Conservation (phyloP, 1,140 invertebrate genomes). For the Drosophila tani region DNA sequence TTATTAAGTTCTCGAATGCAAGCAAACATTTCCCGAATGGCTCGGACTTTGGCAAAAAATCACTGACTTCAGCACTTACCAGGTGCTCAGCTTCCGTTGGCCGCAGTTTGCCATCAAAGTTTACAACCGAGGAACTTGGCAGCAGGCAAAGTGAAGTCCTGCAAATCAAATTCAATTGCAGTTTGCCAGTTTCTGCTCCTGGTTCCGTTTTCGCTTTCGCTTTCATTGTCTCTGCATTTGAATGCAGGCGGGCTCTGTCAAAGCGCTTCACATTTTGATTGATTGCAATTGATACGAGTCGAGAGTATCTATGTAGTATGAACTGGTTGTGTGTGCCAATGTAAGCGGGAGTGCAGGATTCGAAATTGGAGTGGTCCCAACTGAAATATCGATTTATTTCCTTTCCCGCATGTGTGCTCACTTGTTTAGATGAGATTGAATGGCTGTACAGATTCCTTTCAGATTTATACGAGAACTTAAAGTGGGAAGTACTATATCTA, state of each 20-base stretch:
- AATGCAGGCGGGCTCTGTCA: conserved; percentile 35
- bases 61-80: conserved; percentile 23
- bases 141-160: conserved; percentile 8
- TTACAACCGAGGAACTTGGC: conserved; percentile 5
- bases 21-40: conserved; percentile 1
- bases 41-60: conserved; percentile 21
- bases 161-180: conserved; percentile 54
- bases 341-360: conserved; percentile 17
- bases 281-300: conserved; percentile 48
- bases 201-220: conserved; percentile 25
- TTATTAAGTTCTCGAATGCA: conserved; percentile 8
- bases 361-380: conserved; percentile 14
- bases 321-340: conserved; percentile 11
- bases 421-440: not conserved
- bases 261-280: conserved; percentile 46
- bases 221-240: conserved; percentile 34
- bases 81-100: conserved; percentile 55
- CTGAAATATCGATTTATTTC: conserved; percentile 25
- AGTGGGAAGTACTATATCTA: not conserved
- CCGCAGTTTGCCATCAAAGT: conserved; percentile 35
- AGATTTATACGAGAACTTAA: not conserved
- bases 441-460: too few species aligned
- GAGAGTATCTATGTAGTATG: not conserved
- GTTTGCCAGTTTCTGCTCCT: conserved; percentile 31
- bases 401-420: not conserved